Evolutionary conservation across 2,888 invertebrate species (phyloP), one percentile per base, ranked within the genome.

Genomic region (Harpalus rufipes): DNA sequence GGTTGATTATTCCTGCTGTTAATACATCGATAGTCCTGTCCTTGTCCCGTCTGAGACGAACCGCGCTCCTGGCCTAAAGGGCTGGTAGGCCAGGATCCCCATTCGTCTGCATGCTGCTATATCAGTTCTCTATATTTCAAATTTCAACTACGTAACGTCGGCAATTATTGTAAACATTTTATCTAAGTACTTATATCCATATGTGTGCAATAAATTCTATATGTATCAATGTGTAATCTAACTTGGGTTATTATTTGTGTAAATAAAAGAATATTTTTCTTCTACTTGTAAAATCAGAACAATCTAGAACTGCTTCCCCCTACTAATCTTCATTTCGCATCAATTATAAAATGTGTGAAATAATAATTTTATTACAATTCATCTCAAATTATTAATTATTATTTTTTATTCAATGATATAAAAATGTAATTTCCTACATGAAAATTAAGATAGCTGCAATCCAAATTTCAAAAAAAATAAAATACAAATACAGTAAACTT

Each of bases 201-300:
- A 25, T 56, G 44, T 78, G 78, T 78, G 78, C 78, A 78, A 78
- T 78, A 78, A 78, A 78, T 78, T 78, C 78, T 78, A 78, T 78
- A 58, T 78, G 78, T 78, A 44, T 21, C 14, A 39, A 59, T 78
- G 58, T 78, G 56, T 56, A 78, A 58, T 16, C 56, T 44, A 18
- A 76, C 76, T 76, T 76, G 41, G 56, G 18, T 76, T 76, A 18
- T 51, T 76, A 76, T 76, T 51, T 76, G 76, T 76, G 76, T 76
- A 76, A 76, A 76, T 76, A 76, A 76, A 76, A 76, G 56, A 76
- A 51, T 76, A 76, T 44, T 76, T 51, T 76, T 76, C 76, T 51
- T 44, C 76, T 51, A 76, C 51, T 76, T 41, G 18, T 18, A 21
- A 44, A n/a, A 21, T 63, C 68, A n/a, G 32, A 32, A 16, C 68